Evolutionary conservation across 2,797 vertebrate species (phyloP), one percentile per base, ranked within the genome.

Genomic region (Chaetophractus vellerosus): DNA sequence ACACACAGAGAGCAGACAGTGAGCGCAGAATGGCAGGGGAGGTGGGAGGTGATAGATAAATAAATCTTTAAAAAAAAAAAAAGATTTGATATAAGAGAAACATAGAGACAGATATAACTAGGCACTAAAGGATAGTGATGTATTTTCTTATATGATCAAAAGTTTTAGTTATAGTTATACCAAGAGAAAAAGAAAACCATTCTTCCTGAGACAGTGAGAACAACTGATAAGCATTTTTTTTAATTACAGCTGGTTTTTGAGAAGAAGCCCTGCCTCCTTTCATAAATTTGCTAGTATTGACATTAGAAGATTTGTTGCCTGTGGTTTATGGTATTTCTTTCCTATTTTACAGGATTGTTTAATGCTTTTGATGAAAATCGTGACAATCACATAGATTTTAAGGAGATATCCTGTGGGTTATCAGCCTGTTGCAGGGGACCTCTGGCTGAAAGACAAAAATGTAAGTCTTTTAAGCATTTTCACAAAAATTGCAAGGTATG

Each of bases 361-460:
- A 99, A 99, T 93, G 99, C 99, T 97, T 99, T 99, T 97, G 99
- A 99, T 98, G 99, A 99, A 98, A 99, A 99, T 97, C 98, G 99
- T 98, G 99, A 99, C 99, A 99, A 99, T 99, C 99, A 99, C 98
- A 99, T 99, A 96, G 99, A 99, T 98, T 99, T 99, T 98, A 99
- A 99, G 98, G 99, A 99, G 98, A 99, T 99, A 98, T 99, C 99
- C 11, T 99, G 99, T 96, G 99, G 99, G 24, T 99, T 99, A 41
- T 99, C 99, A 28, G 99, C 99, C 1, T 99, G 99, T 98, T 99
- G 99, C 98, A 98, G 99, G 90, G 99, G 99, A 81, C 99, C 99
- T 28, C 92, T 99, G 68, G 99, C 99, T 91, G 99, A 99, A 97
- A 99, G 99, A 95, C 99, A 99, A 98, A 99, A 99, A 98, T 99